These are phyloP conservation scores for Oxytorus armatus DNA, from an alignment of 2,888 invertebrate species.

Conservation along the genomic window DNA sequence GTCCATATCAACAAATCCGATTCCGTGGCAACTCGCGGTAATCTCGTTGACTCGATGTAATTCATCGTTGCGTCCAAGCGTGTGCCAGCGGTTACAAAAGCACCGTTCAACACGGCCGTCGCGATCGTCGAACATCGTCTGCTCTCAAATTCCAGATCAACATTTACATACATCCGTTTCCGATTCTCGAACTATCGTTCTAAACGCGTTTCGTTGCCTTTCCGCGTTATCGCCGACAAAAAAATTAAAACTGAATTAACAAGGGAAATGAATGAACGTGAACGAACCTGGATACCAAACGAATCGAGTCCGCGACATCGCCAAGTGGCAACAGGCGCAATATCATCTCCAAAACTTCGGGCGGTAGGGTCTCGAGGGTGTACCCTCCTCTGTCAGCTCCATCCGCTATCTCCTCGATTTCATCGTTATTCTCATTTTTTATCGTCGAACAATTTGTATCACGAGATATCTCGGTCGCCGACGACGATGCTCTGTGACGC, in stretches of 20 bases:
- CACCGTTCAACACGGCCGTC: slow-evolving; percentile 78
- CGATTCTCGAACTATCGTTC: background rate
- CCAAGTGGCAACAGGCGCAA: slow-evolving; percentile 77
- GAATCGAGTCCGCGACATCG: slow-evolving; percentile 77
- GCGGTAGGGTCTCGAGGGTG: slow-evolving; percentile 78
- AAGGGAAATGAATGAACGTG: background rate
- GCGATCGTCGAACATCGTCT: slow-evolving; percentile 77
- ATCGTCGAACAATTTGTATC: background rate
- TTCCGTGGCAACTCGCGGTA: slow-evolving; percentile 60
- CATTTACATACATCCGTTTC: too few relatives aligned
- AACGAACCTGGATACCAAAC: slow-evolving; percentile 80
- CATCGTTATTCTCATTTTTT: slow-evolving; percentile 36
- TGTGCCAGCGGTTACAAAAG: slow-evolving; percentile 76
- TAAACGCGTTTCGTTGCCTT: too few relatives aligned
- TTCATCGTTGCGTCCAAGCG: slow-evolving; percentile 73
- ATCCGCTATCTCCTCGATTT: slow-evolving; percentile 32
- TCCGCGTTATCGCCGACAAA: too few relatives aligned
- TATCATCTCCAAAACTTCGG: slow-evolving; percentile 81
- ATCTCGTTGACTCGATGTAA: slow-evolving; percentile 64
- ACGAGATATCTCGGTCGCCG: background rate
- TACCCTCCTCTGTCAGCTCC: slow-evolving; percentile 42
- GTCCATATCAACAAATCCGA: slow-evolving; percentile 70
- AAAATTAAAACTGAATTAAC: background rate
- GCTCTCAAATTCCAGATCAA: too few relatives aligned
- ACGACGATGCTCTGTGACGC: slow-evolving; percentile 51